Percentiles rank a stretch among this genome's conserved stretches.
These are phyloP conservation scores for Pinna nobilis DNA, from an alignment of 1,140 invertebrate genomes.

Conservation along the genomic window DNA sequence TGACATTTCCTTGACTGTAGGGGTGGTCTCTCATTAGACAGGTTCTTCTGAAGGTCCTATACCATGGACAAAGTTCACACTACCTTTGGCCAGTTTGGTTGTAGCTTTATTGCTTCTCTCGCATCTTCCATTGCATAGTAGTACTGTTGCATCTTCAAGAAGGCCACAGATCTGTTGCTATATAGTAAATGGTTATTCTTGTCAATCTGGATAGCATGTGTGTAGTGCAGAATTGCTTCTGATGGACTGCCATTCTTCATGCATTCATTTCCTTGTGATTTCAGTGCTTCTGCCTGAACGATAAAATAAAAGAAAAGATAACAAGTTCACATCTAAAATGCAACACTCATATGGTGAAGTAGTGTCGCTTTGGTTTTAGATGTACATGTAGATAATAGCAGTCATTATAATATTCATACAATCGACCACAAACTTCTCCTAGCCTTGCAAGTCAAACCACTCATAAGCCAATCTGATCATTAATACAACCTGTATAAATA, in stretches of 20 bases:
- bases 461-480: no score
- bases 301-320: no score
- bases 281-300: constrained; percentile 78
- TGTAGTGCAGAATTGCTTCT: constrained; percentile 87
- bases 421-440: no score
- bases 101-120: constrained; percentile 82
- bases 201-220: constrained; percentile 86
- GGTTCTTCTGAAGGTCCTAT: neutral
- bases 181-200: constrained; percentile 83
- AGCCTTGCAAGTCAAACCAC: no score
- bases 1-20: neutral
- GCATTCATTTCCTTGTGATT: constrained; percentile 85
- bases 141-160: constrained; percentile 86
- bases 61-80: no score
- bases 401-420: no score
- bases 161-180: constrained; percentile 87
- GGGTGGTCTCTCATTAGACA: neutral
- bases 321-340: no score
- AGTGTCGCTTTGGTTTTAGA: no score
- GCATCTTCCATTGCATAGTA: constrained; percentile 87
- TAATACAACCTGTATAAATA: no score
- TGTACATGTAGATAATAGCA: no score
- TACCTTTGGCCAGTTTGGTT: constrained; percentile 88
- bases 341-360: no score
- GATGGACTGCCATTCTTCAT: constrained; percentile 83